Evolutionary conservation across 2,888 invertebrate species (phyloP), one percentile per base, ranked within the genome.

Genomic region (Sabatieria punctata): DNA sequence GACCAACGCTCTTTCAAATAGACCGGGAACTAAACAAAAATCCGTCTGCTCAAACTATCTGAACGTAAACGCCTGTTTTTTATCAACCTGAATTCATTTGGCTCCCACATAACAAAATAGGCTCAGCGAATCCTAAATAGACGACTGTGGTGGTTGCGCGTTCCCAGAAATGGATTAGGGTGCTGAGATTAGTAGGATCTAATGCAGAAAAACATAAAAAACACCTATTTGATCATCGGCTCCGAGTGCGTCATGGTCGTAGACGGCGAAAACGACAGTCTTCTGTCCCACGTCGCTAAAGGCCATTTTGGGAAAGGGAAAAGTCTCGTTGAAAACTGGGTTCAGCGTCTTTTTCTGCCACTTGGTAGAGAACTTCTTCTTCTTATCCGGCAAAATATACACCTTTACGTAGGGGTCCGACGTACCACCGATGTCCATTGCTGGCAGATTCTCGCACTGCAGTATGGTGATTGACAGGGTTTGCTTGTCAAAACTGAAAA

Each of bases 291-390:
- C 86, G 65, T 95, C 93, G 54, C 91, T 88, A 68, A 91, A 95
- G 46, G 93, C 89, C 59, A 95, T 84, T 74, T 82, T 43, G 24
- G 24, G 36, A 73, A 95, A 95, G 46, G 83, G 79, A 70, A 95
- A 95, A n/a, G 84, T 84, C 72, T 95, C 93, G 68, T 93, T 91
- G 73, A 95, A 95, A 55, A 89, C 81, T 1, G 95, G 93, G 73
- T 78, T 93, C 52, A 95, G 73, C 40, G 93, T 95, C 73, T 95
- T 95, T 61, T 93, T 78, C 71, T 95, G 93, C 45, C 95, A 93
- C 75, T 93, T 93, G 6, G 93, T 95, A 71, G 93, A 91, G 67
- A 86, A 89, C 71, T 95, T 95, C 74, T 95, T 93, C 75, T 95
- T 95, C 73, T 93, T 93, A 69, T 95, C 95, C 2, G 93, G 93